Conservation (phyloP, 2,888 invertebrate species). For the Quadriops clusia region DNA sequence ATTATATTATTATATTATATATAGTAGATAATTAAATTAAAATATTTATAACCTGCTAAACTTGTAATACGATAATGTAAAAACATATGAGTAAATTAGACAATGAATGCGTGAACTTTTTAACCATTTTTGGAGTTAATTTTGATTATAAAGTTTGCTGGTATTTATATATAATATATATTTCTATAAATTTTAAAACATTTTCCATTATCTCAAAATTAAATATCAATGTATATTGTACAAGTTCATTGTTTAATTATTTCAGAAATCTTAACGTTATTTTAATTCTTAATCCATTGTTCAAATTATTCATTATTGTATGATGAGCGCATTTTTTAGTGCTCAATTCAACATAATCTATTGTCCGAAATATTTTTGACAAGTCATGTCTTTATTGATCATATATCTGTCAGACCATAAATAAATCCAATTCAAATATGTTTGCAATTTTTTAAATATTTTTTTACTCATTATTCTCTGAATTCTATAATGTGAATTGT, state of each 20-base stretch:
- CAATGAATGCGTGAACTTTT: slow-evolving; percentile 34
- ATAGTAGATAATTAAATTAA: slow-evolving; percentile 33
- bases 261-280: too few species aligned
- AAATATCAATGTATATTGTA: too few species aligned
- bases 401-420: slow-evolving; percentile 29
- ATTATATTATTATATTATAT: slow-evolving; percentile 29
- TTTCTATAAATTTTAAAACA: too few species aligned
- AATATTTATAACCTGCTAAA: slow-evolving; percentile 35
- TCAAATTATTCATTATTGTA: slow-evolving; percentile 8
- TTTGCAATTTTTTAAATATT: slow-evolving; percentile 5
- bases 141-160: too few species aligned
- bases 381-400: slow-evolving; percentile 30
- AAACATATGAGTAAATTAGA: slow-evolving; percentile 36
- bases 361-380: slow-evolving; percentile 20
- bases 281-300: too few species aligned
- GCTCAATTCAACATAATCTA: slow-evolving; percentile 32
- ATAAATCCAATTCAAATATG: slow-evolving; percentile 30
- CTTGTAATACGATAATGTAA: slow-evolving; percentile 36
- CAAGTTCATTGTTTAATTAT: slow-evolving; percentile 4
- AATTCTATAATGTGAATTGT: slow-evolving; percentile 19
- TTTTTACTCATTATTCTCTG: slow-evolving; percentile 5
- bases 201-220: too few species aligned
- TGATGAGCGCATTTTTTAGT: slow-evolving; percentile 18
- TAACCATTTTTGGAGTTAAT: slow-evolving; percentile 25
- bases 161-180: too few species aligned